Evolutionary conservation across 2,113 vertebrate genomes (phyloP).

Genomic region (Sardina pilchardus): DNA sequence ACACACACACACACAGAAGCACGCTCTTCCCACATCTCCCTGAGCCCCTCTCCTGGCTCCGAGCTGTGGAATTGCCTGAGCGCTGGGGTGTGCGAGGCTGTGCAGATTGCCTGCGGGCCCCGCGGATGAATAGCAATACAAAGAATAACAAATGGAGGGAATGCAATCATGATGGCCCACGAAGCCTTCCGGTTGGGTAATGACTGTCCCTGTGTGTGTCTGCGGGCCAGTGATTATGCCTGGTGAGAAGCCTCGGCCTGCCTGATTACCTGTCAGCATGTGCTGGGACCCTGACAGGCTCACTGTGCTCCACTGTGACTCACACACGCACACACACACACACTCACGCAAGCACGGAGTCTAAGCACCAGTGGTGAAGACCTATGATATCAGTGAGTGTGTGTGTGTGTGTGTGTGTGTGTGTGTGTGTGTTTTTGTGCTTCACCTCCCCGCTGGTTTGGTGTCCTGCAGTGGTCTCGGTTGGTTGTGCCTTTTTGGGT

Average conservation of each 20-base stretch:
- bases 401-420: constrained; percentile 27
- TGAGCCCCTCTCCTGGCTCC: neutral
- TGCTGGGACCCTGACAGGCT: constrained; percentile 55
- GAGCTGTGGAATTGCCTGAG: neutral
- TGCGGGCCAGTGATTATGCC: constrained; percentile 54
- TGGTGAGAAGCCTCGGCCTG: constrained; percentile 60
- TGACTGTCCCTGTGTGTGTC: constrained; percentile 44
- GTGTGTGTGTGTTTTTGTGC: constrained; percentile 5
- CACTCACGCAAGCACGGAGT: constrained; percentile 45
- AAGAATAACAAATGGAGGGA: constrained; percentile 57
- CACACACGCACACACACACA: constrained; percentile 33
- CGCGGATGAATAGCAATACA: constrained; percentile 50
- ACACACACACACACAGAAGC: neutral
- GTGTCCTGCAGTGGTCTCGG: constrained; percentile 20
- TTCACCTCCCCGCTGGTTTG: neutral
- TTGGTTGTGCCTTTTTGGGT: constrained; percentile 35
- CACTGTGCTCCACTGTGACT: constrained; percentile 14
- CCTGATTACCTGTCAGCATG: constrained; percentile 76
- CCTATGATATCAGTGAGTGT: constrained; percentile 31
- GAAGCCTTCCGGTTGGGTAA: constrained; percentile 58
- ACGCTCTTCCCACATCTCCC: neutral
- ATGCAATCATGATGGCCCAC: constrained; percentile 51
- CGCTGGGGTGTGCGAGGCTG: constrained; percentile 31
- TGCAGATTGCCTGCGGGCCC: constrained; percentile 36
- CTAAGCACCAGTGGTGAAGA: constrained; percentile 35